These are phyloP conservation scores for Podarcis raffonei DNA, from an alignment of 2,113 vertebrate genomes.

Conservation along the genomic window DNA sequence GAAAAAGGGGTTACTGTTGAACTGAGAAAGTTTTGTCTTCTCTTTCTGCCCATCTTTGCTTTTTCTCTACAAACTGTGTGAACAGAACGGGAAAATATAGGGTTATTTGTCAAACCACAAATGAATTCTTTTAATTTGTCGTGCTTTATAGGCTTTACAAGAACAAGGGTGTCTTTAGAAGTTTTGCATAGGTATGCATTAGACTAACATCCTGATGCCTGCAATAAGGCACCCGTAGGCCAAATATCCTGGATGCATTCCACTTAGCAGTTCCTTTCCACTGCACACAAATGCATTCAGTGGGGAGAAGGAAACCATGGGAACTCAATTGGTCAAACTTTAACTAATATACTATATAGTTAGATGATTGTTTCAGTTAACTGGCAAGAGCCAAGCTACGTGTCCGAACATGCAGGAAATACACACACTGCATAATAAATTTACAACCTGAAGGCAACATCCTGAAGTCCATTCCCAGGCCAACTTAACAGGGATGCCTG, in stretches of 20 bases:
- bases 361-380: constrained; percentile 45
- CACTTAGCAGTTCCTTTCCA: constrained; percentile 72
- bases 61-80: not conserved
- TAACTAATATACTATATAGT: constrained; percentile 54
- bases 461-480: constrained; percentile 4
- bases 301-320: constrained; percentile 54
- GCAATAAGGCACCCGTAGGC: constrained; percentile 66
- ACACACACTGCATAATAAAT: constrained; percentile 19
- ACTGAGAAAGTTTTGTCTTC: not conserved
- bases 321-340: constrained; percentile 66
- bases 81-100: constrained; percentile 43
- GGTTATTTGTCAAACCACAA: constrained; percentile 44
- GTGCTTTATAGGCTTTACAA: constrained; percentile 52
- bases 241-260: constrained; percentile 68
- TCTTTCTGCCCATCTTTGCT: constrained; percentile 1
- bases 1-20: not conserved
- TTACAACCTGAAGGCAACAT: not conserved
- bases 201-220: constrained; percentile 58
- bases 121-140: constrained; percentile 51
- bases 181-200: constrained; percentile 68
- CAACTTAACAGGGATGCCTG: rapidly evolving
- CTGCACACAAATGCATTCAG: constrained; percentile 60
- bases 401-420: constrained; percentile 40
- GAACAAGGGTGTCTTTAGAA: constrained; percentile 53
- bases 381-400: constrained; percentile 27